A percentile compares a stretch with the other conserved stretches of the same genome.
Conservation (phyloP, 1,140 invertebrate species). For the Drosophila seguyi region DNA sequence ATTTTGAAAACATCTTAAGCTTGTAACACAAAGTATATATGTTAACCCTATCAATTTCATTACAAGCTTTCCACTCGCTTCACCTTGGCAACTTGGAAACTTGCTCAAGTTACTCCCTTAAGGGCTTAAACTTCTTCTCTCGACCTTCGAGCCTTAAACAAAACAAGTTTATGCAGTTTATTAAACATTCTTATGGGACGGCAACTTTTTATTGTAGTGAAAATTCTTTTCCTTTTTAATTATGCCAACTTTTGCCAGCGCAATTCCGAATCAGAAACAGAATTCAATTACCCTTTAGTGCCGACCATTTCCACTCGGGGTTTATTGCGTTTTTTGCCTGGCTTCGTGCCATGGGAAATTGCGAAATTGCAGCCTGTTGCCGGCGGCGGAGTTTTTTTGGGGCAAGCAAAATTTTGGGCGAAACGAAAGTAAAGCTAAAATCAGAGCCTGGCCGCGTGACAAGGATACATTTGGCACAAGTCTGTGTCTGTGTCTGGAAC, state of each 20-base stretch:
- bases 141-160: constrained; percentile 8
- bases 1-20: neutral
- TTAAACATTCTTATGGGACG: neutral
- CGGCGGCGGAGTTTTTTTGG: neutral
- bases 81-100: constrained; percentile 1
- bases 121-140: neutral
- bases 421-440: constrained; percentile 40
- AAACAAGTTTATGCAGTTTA: constrained; percentile 8
- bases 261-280: constrained; percentile 25
- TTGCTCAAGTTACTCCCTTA: neutral
- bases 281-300: constrained; percentile 43
- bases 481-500: constrained; percentile 12
- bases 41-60: neutral
- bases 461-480: constrained; percentile 47
- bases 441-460: constrained; percentile 60
- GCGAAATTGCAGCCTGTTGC: constrained; percentile 47
- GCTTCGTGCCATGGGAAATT: constrained; percentile 30
- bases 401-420: neutral
- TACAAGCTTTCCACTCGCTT: neutral
- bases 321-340: constrained; percentile 9
- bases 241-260: constrained; percentile 6
- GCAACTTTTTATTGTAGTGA: neutral
- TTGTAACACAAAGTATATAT: neutral
- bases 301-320: constrained; percentile 1
- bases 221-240: constrained; percentile 27